Evolutionary conservation across 2,888 invertebrate species (phyloP), one percentile per base, ranked within the genome.

Genomic region (Tenthredo distinguenda): DNA sequence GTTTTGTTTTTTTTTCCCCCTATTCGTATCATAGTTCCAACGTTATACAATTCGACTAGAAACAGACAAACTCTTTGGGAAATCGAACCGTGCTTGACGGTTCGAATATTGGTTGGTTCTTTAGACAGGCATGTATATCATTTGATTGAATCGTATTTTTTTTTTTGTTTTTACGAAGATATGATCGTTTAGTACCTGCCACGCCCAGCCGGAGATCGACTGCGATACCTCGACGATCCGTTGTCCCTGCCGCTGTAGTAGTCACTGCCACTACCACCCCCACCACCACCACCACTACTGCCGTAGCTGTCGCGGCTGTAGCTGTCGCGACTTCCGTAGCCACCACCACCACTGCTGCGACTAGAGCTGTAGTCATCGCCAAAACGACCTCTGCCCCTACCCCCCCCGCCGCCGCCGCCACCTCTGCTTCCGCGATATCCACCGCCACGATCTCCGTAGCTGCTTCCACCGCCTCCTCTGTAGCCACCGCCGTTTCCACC

Each of bases 131-230:
- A 77, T 77, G 77, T 77, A 77, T 55, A 77, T 34, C 77, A 55
- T 50, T 77, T 77, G 81, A 81, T 58, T 18, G 81, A 31, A 62
- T 81, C 62, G 62, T 62, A 37, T 76, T 84, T 50, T 55, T 72
- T 26, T 47, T 77, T 76, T 74, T 82, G 84, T 74, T 37, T 58
- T 76, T 88, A 90, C 88, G 88, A 89, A 87, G 89, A 88, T 88
- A 88, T 86, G 88, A 89, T 89, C 90, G 88, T 88, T 87, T 90
- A 91, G 90, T 94, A 95, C 94, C 95, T 94, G 93, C 94, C 94
- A 93, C 94, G 94, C 92, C 93, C 94, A 89, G 94, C 94, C 87
- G 95, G 94, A 86, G 94, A 94, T 87, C 94, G 94, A 91, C 94
- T 94, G 88, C 94, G 93, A 91, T 94, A 95, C 91, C 94, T 94